Conservation (phyloP, 2,113 vertebrate genomes). For the Catharus fuscescens region DNA sequence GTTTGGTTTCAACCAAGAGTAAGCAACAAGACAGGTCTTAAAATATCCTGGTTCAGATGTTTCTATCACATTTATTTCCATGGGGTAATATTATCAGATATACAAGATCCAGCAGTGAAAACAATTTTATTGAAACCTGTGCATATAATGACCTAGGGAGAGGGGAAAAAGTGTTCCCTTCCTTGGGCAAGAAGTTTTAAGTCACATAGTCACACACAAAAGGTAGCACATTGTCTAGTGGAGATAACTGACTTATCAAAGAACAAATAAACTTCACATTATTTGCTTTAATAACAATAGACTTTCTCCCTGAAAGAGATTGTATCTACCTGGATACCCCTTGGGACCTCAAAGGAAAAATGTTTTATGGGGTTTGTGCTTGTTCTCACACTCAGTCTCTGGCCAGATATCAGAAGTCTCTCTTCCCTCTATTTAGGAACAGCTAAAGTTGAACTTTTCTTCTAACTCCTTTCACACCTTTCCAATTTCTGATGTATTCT, state of each 20-base stretch:
- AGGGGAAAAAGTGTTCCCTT: accelerated
- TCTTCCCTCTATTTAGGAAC: background rate
- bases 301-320: background rate
- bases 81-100: background rate
- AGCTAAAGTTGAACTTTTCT: background rate
- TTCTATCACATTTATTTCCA: background rate
- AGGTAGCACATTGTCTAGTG: background rate
- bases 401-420: background rate
- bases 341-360: background rate
- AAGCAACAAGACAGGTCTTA: background rate
- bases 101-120: background rate
- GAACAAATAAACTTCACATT: background rate
- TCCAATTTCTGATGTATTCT: background rate
- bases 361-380: background rate
- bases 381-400: background rate
- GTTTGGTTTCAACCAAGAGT: background rate
- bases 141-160: background rate
- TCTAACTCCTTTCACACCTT: background rate
- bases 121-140: background rate
- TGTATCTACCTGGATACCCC: background rate
- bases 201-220: background rate
- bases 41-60: background rate
- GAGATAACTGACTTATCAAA: background rate
- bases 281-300: background rate
- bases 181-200: background rate